Percentiles rank a stretch among this genome's conserved stretches.
Conservation (phyloP, 2,888 invertebrate genomes). For the Argynnis bischoffii region DNA sequence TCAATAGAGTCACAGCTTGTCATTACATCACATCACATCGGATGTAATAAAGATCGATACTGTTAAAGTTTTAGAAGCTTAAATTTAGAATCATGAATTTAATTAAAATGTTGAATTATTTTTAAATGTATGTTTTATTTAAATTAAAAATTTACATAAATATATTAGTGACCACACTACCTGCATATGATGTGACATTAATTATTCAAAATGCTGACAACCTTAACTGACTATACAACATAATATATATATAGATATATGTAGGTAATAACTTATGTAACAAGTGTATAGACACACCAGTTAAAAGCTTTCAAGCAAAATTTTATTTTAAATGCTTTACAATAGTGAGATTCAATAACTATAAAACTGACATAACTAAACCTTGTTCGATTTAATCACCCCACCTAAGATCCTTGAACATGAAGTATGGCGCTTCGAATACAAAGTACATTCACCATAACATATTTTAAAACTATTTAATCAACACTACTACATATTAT, state of each 20-base stretch:
- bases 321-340: constrained; percentile 32
- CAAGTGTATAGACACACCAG: not conserved
- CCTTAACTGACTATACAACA: not conserved
- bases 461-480: not conserved
- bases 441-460: constrained; percentile 27
- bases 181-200: too few relatives aligned
- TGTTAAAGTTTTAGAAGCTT: too few relatives aligned
- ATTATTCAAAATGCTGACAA: not conserved
- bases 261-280: not conserved
- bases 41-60: too few relatives aligned
- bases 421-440: constrained; percentile 14
- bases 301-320: constrained; percentile 41
- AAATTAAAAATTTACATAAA: too few relatives aligned
- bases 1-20: too few relatives aligned
- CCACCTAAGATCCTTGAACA: constrained; percentile 39
- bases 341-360: constrained; percentile 42
- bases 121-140: too few relatives aligned
- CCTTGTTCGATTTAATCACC: constrained; percentile 38
- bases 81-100: too few relatives aligned
- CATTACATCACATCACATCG: too few relatives aligned
- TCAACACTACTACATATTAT: not conserved
- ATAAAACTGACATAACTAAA: constrained; percentile 40
- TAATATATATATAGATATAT: not conserved
- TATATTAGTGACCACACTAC: too few relatives aligned
- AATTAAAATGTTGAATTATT: too few relatives aligned